phyloP scores from a whole-genome alignment of 2,888 invertebrate species.

The Dryococelus australis region DNA sequence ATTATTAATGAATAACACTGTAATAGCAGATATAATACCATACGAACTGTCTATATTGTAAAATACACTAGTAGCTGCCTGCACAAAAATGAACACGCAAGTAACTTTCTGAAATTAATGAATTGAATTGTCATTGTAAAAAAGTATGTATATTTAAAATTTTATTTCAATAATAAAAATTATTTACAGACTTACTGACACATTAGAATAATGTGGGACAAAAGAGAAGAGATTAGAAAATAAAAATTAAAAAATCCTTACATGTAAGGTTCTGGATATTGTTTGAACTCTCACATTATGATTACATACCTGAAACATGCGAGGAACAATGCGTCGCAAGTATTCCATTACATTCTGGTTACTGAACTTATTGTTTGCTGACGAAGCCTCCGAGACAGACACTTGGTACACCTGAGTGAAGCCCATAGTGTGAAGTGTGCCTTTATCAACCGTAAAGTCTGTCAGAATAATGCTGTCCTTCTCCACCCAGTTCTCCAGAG shows the following conservation, averaged over 20 bases:
- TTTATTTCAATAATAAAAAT: too few relatives aligned
- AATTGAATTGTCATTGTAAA: too few relatives aligned
- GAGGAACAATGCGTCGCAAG: slow-evolving; percentile 81
- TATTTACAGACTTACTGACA: too few relatives aligned
- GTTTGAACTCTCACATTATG: too few relatives aligned
- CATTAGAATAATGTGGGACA: too few relatives aligned
- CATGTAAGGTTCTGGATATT: neutral
- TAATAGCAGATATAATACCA: neutral
- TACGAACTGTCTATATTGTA: neutral
- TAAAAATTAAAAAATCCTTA: neutral
- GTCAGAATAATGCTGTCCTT: slow-evolving; percentile 79
- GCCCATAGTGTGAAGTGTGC: slow-evolving; percentile 78
- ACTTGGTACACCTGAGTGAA: slow-evolving; percentile 77
- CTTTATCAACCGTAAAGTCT: slow-evolving; percentile 84
- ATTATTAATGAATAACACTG: slow-evolving; percentile 5
- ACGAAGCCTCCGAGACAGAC: slow-evolving; percentile 60
- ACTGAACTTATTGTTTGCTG: slow-evolving; percentile 62
- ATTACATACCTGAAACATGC: slow-evolving; percentile 73
- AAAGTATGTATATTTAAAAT: too few relatives aligned
- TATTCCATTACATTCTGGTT: slow-evolving; percentile 88
- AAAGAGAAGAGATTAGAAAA: too few relatives aligned
- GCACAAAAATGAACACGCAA: neutral
- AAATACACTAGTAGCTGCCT: neutral
- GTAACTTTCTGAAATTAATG: too few relatives aligned
- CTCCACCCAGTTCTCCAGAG: slow-evolving; percentile 74